phyloP scores from a whole-genome alignment of 92 coral and sea anemone genomes.

The Nematostella vectensis region DNA sequence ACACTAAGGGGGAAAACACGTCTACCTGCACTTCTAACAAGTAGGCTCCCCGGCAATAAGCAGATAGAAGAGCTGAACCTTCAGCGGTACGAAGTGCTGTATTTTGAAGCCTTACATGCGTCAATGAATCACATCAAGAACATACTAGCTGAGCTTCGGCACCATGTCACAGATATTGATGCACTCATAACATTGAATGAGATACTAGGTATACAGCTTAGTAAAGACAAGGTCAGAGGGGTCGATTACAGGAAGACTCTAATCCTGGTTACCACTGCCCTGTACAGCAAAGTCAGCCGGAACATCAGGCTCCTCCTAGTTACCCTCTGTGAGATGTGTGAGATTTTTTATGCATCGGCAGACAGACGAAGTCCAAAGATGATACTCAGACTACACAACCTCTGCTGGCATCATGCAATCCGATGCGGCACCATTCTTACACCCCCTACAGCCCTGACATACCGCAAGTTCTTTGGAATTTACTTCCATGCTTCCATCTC shows the following conservation, averaged over 20 bases:
- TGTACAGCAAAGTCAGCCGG: conserved; percentile 14
- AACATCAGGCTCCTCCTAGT: conserved; percentile 20
- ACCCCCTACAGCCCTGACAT: conserved; percentile 31
- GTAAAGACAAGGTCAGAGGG: conserved; percentile 33
- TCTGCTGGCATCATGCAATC: conserved; percentile 55
- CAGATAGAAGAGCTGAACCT: conserved; percentile 20
- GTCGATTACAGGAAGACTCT: conserved; percentile 34
- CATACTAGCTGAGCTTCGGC: conserved; percentile 30
- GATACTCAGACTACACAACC: conserved; percentile 32
- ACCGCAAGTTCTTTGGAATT: conserved; percentile 43
- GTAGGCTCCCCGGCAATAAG: conserved; percentile 11
- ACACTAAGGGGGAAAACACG: conserved; percentile 33
- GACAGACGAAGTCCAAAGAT: conserved; percentile 30
- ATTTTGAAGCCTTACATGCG: conserved; percentile 40
- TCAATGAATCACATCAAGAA: conserved; percentile 39
- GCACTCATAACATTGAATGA: conserved; percentile 22
- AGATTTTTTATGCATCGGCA: conserved; percentile 34
- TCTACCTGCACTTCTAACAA: conserved; percentile 27
- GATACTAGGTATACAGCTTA: conserved; percentile 11
- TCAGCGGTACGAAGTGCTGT: conserved; percentile 28
- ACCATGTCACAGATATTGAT: conserved; percentile 35
- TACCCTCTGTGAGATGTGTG: conserved; percentile 39
- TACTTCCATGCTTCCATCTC: conserved; percentile 33
- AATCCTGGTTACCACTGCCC: conserved; percentile 34
- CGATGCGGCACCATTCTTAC: conserved; percentile 25